Evolutionary conservation across 2,888 invertebrate species (phyloP).

Genomic region (Torymus tubicola): DNA sequence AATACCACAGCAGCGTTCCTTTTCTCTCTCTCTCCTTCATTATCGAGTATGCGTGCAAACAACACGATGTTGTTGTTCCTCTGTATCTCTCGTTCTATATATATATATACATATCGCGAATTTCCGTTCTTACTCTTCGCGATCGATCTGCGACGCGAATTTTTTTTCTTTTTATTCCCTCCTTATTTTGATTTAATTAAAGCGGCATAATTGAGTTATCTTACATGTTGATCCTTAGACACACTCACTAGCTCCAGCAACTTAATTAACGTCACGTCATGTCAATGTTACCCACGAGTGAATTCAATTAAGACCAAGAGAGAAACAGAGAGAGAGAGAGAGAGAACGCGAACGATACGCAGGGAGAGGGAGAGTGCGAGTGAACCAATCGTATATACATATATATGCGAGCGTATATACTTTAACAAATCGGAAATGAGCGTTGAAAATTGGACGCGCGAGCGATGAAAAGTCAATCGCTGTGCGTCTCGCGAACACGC

Average conservation of each 20-base stretch:
- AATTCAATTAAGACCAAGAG: slow-evolving; percentile 51
- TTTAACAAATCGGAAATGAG: slow-evolving; percentile 51
- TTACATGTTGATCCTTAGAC: slow-evolving; percentile 50
- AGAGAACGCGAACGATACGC: too few species aligned
- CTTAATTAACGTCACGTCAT: slow-evolving; percentile 55
- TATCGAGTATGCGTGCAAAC: slow-evolving; percentile 1
- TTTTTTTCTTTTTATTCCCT: background rate
- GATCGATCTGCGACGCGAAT: too few species aligned
- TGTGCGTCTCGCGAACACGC: slow-evolving; percentile 2
- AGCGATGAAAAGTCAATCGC: background rate
- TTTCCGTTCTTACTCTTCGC: too few species aligned
- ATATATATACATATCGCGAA: too few species aligned
- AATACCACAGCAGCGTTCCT: background rate
- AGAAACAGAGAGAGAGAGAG: too few species aligned
- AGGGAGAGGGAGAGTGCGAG: too few species aligned
- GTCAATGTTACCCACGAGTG: slow-evolving; percentile 50
- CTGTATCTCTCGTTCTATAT: too few species aligned
- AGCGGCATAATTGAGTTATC: slow-evolving; percentile 52
- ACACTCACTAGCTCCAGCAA: slow-evolving; percentile 14
- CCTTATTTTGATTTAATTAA: slow-evolving; percentile 42
- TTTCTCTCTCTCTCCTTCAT: background rate
- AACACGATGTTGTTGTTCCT: too few species aligned
- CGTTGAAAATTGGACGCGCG: slow-evolving; percentile 39
- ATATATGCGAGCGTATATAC: background rate
- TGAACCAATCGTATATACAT: too few species aligned